Evolutionary conservation across 1,140 invertebrate genomes (phyloP).

Genomic region (Calliphora vicina): DNA sequence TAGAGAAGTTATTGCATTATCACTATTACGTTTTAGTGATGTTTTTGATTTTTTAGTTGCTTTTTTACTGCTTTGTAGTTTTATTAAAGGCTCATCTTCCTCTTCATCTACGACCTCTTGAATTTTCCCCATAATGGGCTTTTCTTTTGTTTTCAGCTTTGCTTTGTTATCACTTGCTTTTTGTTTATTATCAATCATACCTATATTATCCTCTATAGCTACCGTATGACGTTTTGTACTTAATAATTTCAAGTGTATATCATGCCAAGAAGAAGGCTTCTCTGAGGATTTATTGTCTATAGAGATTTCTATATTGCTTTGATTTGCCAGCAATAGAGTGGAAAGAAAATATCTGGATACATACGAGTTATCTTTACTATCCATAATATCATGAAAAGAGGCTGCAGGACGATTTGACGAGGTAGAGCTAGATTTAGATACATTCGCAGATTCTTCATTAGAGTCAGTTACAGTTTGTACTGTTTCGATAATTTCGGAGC

Average conservation of each 20-base stretch:
- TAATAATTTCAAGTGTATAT: constrained; percentile 40
- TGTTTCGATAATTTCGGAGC: constrained; percentile 51
- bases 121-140: not conserved
- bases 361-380: constrained; percentile 47
- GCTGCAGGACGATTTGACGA: not conserved
- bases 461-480: not conserved
- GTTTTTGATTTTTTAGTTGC: not conserved
- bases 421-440: not conserved
- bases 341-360: constrained; percentile 55
- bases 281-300: constrained; percentile 25
- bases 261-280: constrained; percentile 32
- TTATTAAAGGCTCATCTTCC: constrained; percentile 15
- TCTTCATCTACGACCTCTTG: not conserved
- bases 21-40: not conserved
- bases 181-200: constrained; percentile 32
- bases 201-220: constrained; percentile 43
- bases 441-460: not conserved
- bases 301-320: constrained; percentile 40
- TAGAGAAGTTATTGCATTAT: not conserved
- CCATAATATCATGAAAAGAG: constrained; percentile 48
- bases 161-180: not conserved
- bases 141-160: not conserved
- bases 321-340: constrained; percentile 47
- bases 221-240: constrained; percentile 42
- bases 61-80: not conserved